Percentiles rank a stretch among this genome's conserved stretches.
Conservation (phyloP, 2,888 invertebrate species). For the Eupithecia tripunctaria region DNA sequence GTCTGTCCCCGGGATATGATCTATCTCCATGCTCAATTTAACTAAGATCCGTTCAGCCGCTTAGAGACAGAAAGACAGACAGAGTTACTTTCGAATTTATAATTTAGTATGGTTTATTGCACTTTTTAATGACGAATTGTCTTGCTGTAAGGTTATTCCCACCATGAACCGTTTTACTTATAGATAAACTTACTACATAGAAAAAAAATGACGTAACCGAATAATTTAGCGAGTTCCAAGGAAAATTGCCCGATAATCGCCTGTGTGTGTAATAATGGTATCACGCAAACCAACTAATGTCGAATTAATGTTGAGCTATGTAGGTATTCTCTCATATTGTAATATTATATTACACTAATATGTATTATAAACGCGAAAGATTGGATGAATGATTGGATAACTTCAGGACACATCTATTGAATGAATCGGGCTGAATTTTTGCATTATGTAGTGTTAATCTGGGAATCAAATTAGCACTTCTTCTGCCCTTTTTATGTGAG, state of each 20-base stretch:
- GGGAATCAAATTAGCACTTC: no score
- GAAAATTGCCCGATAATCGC: slow-evolving; percentile 5
- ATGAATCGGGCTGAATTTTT: no score
- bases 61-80: no score
- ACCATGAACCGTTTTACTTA: neutral
- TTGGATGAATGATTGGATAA: neutral
- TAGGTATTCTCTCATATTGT: neutral
- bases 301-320: slow-evolving; percentile 5
- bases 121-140: no score
- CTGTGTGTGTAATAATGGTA: neutral
- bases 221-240: slow-evolving; percentile 12
- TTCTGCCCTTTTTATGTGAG: no score
- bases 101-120: no score
- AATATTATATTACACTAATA: neutral
- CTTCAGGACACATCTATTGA: neutral
- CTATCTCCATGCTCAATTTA: no score
- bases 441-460: no score
- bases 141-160: neutral
- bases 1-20: no score
- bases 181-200: neutral
- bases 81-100: no score
- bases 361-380: neutral
- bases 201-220: neutral
- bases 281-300: slow-evolving; percentile 7
- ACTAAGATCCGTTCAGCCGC: no score